Percentiles rank a stretch among this genome's conserved stretches.
These are phyloP conservation scores for Neocrepidodera transversa DNA, from an alignment of 2,888 invertebrate species.

Conservation along the genomic window DNA sequence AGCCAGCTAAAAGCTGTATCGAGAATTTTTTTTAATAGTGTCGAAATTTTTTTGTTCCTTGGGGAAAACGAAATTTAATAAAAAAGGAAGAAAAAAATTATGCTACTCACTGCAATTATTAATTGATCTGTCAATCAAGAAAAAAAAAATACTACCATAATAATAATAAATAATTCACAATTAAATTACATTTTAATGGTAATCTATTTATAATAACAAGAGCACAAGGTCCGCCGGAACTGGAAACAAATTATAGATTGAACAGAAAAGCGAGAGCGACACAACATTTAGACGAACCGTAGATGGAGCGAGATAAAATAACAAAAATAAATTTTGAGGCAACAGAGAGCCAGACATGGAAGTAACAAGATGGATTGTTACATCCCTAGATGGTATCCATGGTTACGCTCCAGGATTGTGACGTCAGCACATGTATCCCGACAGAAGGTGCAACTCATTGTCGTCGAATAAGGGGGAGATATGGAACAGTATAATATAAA, in stretches of 20 bases:
- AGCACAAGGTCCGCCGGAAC: slow-evolving; percentile 35
- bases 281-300: slow-evolving; percentile 23
- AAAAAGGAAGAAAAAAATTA: too few species aligned
- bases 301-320: slow-evolving; percentile 45
- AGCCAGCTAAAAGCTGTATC: background rate
- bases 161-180: too few species aligned
- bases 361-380: slow-evolving; percentile 56
- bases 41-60: too few species aligned
- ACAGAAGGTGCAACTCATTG: slow-evolving; percentile 45
- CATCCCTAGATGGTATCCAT: slow-evolving; percentile 59
- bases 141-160: too few species aligned
- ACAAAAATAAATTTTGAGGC: slow-evolving; percentile 53
- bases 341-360: slow-evolving; percentile 51
- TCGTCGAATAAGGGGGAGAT: background rate
- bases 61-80: too few species aligned
- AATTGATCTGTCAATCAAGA: too few species aligned
- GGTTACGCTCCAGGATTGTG: slow-evolving; percentile 55
- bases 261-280: slow-evolving; percentile 40
- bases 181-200: slow-evolving; percentile 47
- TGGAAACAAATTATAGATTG: slow-evolving; percentile 57
- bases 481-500: too few species aligned
- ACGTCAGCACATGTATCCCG: slow-evolving; percentile 53
- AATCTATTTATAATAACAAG: slow-evolving; percentile 49
- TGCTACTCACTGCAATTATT: too few species aligned
- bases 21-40: too few species aligned